Base-by-base conservation (phyloP, 2,113 vertebrate species). In the Macrotus californicus region DNA sequence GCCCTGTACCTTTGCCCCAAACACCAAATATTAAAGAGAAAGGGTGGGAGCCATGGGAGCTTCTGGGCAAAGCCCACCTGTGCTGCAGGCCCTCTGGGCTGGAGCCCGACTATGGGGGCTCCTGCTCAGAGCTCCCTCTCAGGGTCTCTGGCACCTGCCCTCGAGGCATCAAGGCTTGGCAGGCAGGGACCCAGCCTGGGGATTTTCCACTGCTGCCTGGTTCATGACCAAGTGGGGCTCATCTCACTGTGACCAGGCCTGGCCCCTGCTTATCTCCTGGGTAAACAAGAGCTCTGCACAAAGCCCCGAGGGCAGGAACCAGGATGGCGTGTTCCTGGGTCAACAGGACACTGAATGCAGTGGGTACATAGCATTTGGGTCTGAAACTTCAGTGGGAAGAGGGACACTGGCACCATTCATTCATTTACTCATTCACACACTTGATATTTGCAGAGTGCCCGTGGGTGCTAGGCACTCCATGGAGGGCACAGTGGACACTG, bases 141-240 rank as follows among this genome's bases (percentile, higher is more conserved):
- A 7, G 26, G 36, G 12, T 75, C 82, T 52, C 67, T 22, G 12
- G 5, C 0, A 34, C 19, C 67, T 36, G 18, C 67, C 66, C 7
- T 29, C 19, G 0, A 2, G 41, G 26, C 15, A 13, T 41, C 3
- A 4, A 18, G 41, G 36, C 19, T 0, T 3, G 12, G 41, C 3
- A 43, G 56, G 73, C 48, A 34, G 36, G 43, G 41, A 6, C 29
- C 67, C 79, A 69, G 73, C 22, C 64, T 93, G 94, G 90, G 75
- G 69, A 84, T 70, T 96, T 97, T 96, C 81, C 87, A 87, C 13
- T 6, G 48, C 24, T 82, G 19, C 39, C 59, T 75, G n/a, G 31
- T 54, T 90, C 39, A 21, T 34, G 72, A 52, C n/a, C 59, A 21
- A 69, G 13, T 48, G 41, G 15, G 26, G 19, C 24, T 73, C 41